These are phyloP conservation scores for Drosophila pallidifrons DNA, from an alignment of 1,140 invertebrate species.

Conservation along the genomic window DNA sequence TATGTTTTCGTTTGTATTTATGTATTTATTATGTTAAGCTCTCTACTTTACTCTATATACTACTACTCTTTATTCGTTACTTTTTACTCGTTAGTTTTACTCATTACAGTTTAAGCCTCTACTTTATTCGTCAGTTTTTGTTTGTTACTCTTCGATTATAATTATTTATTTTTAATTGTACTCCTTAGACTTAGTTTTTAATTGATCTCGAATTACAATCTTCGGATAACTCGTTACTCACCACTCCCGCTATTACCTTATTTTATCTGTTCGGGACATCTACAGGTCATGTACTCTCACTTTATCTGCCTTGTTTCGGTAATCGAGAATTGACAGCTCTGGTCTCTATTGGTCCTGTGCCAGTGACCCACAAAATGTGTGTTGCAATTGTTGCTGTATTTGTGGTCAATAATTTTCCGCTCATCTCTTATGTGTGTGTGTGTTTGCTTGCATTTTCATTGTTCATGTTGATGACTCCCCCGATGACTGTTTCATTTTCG, in stretches of 20 bases:
- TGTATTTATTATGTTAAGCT: too few species aligned
- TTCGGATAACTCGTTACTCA: not conserved
- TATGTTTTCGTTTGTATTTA: too few species aligned
- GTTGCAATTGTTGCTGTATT: constrained; percentile 68
- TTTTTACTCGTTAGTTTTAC: not conserved
- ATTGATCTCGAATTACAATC: not conserved
- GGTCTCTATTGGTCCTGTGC: constrained; percentile 24
- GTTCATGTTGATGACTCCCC: constrained; percentile 70
- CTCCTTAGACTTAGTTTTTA: not conserved
- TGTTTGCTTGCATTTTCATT: constrained; percentile 31
- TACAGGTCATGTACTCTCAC: not conserved
- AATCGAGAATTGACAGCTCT: constrained; percentile 8
- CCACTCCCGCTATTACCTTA: too few species aligned
- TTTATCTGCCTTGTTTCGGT: not conserved
- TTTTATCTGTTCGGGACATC: not conserved
- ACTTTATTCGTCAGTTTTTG: too few species aligned
- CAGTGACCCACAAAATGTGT: constrained; percentile 74
- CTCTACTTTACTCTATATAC: too few species aligned
- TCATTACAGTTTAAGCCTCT: too few species aligned
- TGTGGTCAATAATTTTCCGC: constrained; percentile 46
- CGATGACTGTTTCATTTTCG: constrained; percentile 80
- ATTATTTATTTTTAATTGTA: not conserved
- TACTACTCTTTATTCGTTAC: not conserved
- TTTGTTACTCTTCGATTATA: too few species aligned
- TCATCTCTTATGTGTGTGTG: constrained; percentile 21